A percentile compares a stretch with the other conserved stretches of the same genome.
Conservation (phyloP, 2,797 vertebrate genomes). For the Pangasius krempfi region DNA sequence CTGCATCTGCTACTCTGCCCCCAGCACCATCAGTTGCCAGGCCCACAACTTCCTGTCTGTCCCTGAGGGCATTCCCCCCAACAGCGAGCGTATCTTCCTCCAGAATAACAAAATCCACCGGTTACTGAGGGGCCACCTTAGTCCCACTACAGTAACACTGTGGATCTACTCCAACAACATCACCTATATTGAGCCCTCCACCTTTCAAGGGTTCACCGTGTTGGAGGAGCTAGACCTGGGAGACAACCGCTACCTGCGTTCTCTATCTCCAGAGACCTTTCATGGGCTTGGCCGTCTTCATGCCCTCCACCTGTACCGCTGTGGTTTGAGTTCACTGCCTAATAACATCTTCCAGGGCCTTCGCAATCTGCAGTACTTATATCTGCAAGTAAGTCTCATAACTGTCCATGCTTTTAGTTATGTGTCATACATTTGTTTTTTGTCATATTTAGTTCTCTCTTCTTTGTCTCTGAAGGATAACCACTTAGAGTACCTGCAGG, state of each 20-base stretch:
- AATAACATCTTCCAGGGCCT: constrained; percentile 91
- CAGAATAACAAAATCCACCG: constrained; percentile 97
- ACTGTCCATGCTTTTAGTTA: background rate
- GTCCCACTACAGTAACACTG: constrained; percentile 88
- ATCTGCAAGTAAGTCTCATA: constrained; percentile 82
- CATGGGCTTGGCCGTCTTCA: constrained; percentile 90
- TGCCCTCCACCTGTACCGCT: constrained; percentile 93
- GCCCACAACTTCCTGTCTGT: constrained; percentile 93
- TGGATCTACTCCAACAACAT: constrained; percentile 99
- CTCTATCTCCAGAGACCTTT: constrained; percentile 92
- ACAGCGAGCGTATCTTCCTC: constrained; percentile 95
- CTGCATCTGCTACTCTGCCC: constrained; percentile 95
- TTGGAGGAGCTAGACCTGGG: constrained; percentile 96
- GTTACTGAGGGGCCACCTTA: constrained; percentile 90
- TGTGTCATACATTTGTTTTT: background rate
- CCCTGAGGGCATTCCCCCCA: constrained; percentile 91
- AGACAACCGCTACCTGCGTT: constrained; percentile 92
- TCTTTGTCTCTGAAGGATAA: constrained; percentile 79
- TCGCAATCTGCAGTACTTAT: constrained; percentile 95
- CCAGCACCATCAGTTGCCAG: constrained; percentile 98
- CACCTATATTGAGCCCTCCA: constrained; percentile 91
- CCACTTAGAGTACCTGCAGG: constrained; percentile 93
- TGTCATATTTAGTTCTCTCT: constrained; percentile 2
- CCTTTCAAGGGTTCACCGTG: constrained; percentile 89
- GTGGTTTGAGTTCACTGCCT: constrained; percentile 90